Evolutionary conservation across 2,113 vertebrate genomes (phyloP), one percentile per base, ranked within the genome.

Genomic region (Australoheros scitulus): DNA sequence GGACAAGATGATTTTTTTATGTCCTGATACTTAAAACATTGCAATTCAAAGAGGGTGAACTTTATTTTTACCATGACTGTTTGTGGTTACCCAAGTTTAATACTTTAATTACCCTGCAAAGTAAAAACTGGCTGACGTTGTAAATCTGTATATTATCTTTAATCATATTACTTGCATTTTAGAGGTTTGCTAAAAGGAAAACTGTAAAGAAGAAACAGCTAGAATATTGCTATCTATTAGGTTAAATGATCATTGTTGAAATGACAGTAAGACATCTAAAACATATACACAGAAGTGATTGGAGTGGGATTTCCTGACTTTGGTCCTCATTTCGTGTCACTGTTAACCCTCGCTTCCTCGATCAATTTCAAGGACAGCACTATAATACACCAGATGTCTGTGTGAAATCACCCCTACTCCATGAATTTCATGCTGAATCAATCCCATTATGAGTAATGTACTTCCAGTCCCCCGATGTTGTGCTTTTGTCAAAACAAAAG

Each of bases 401-500:
- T 75, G 29, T 80, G 59, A 90, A 88, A 84, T 85, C 50, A 29
- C 24, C 32, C 72, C 18, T 3, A 20, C 61, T 82, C 80, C 8
- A 20, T 60, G n/a, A 84, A 10, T 56, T 76, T 34, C 36, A 29
- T 59, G 20, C 32, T 32, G 18, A 41, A 80, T 79, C 55, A 47
- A 22, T 80, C 70, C 36, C 82, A 83, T 81, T 75, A 82, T 91
- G 90, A 85, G 70, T 82, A 77, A 92, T 87, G 41, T 34, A 1
- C 76, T 11, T 86, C 57, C 70, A 84, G 68, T 70, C 80, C 90
- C 74, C 64, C 11, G 59, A 64, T 72, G 85, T 78, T 83, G 79
- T 76, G 47, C 76, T 55, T 79, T 64, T 88, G 85, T 86, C 90
- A 92, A 94, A 93, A 93, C 91, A 94, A 79, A 88, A 59, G 82